Conservation (phyloP, 2,797 vertebrate genomes). For the Rhabdomys pumilio region DNA sequence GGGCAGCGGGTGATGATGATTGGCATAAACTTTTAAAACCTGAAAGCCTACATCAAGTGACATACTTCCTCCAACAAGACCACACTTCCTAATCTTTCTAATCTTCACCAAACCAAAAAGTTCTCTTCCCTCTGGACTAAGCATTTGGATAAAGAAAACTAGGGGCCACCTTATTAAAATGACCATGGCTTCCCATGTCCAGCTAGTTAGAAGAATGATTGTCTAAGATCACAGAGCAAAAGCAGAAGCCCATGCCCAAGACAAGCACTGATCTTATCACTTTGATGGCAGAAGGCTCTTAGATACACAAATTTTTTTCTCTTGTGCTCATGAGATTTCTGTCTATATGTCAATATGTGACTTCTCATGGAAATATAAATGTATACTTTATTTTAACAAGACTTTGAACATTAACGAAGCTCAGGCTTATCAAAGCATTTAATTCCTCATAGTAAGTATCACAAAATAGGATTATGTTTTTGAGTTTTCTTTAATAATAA, state of each 20-base stretch:
- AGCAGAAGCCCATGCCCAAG: not conserved
- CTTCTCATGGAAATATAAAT: not conserved
- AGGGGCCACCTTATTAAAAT: too few species aligned
- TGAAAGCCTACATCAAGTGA: not conserved
- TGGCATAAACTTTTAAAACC: not conserved
- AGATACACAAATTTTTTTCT: not conserved
- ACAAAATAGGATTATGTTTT: not conserved
- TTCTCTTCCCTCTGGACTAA: not conserved
- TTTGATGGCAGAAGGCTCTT: not conserved
- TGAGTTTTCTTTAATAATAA: not conserved
- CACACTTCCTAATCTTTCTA: not conserved
- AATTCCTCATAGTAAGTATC: not conserved
- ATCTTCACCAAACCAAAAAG: not conserved
- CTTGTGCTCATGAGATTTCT: not conserved
- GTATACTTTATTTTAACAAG: not conserved
- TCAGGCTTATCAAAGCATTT: not conserved
- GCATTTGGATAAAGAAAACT: too few species aligned
- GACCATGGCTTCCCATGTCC: not conserved
- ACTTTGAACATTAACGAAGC: not conserved
- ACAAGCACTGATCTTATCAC: accelerated
- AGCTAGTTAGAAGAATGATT: not conserved
- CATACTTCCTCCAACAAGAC: not conserved
- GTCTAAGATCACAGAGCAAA: not conserved
- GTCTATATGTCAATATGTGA: not conserved
- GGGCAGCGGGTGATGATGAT: too few species aligned